Conservation (phyloP, 2,797 vertebrate genomes). For the Lepilemur septentrionalis region DNA sequence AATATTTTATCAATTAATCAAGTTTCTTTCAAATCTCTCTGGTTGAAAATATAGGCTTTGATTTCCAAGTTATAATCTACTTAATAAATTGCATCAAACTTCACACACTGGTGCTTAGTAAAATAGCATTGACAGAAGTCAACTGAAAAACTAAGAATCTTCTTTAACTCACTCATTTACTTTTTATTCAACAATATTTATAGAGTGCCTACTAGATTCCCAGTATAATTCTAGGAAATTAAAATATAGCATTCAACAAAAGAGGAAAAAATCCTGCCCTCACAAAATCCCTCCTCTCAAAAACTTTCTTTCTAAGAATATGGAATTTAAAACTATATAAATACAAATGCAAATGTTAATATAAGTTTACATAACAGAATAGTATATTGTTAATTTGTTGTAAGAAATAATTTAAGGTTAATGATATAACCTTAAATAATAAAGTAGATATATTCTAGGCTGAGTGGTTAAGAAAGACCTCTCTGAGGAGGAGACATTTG, state of each 20-base stretch:
- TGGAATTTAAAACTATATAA: neutral
- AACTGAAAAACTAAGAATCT: neutral
- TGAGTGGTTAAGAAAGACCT: neutral
- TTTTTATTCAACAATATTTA: slow-evolving; percentile 2
- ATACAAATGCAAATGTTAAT: neutral
- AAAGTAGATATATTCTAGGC: neutral
- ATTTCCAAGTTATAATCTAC: neutral
- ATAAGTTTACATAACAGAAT: neutral
- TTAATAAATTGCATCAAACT: neutral
- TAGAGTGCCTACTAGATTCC: neutral
- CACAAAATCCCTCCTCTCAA: neutral
- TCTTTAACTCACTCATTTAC: neutral
- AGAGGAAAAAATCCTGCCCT: neutral
- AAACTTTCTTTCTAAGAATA: neutral
- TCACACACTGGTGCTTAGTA: neutral
- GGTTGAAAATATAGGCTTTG: neutral
- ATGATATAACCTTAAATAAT: neutral
- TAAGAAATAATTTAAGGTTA: neutral
- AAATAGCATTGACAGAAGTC: neutral
- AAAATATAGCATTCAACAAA: neutral
- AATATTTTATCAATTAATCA: neutral
- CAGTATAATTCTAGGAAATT: neutral
- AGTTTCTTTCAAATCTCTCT: neutral
- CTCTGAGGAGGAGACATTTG: neutral
- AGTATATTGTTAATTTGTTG: neutral